Evolutionary conservation across 2,797 vertebrate species (phyloP), one percentile per base, ranked within the genome.

Genomic region (Anisognathus igniventris): DNA sequence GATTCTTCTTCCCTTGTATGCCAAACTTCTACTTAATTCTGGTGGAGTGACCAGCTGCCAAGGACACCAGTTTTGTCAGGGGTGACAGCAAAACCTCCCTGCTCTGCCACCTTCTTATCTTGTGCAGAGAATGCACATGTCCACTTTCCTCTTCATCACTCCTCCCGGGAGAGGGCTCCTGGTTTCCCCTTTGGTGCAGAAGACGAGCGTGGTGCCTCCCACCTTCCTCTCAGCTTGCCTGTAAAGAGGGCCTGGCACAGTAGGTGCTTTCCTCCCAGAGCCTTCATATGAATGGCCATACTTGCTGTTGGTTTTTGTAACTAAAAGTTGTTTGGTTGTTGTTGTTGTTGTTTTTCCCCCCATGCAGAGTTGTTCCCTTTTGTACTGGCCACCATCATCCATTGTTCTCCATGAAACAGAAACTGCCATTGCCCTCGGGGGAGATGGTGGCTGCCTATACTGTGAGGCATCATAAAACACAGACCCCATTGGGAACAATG

Each of bases 381-480:
- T 83, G 80, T 79, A 93, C 87, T 94, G 91, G 57, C 94, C 95
- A 95, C 92, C 95, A 90, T 70, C 92, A 95, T 91, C 65, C 93
- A 96, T 96, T 97, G 96, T 97, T 95, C 92, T 96, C 40, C 66
- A 45, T 61, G 93, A 93, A 97, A 93, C 75, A 95, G 87, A 94
- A 96, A 92, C 81, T 88, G 73, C 58, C 60, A 0, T 66, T 75
- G 85, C 72, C 92, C 89, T 75, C 4, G 0, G 62, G 92, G 85
- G 76, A 93, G 75, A 93, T 91, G 13, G 92, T 31, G 62, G 57
- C 73, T 95, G 93, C 85, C 95, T 92, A 86, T 95, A 90, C 89
- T 93, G 73, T 88, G 85, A 94, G 89, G 62, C 90, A 70, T 91
- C 91, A 78, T 88, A 78, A 93, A 94, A 97, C 47, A 83, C 90